phyloP scores from a whole-genome alignment of 1,140 invertebrate species.

The Rhagoletis pomonella region DNA sequence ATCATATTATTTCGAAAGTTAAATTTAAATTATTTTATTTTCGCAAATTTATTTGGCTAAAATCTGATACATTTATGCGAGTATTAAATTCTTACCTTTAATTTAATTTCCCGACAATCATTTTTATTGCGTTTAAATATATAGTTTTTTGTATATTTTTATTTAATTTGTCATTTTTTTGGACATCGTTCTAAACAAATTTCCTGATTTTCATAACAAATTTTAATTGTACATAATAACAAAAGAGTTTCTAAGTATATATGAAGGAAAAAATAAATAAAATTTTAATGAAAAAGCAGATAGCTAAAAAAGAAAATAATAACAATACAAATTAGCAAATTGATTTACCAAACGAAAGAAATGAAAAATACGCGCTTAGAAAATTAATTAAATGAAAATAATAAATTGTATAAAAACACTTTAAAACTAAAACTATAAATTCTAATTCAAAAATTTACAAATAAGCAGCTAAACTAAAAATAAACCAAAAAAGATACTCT shows the following conservation, averaged over 20 bases:
- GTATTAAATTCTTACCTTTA: too few species aligned
- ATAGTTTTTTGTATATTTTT: too few species aligned
- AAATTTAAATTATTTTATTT: too few species aligned
- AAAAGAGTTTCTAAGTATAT: constrained; percentile 8
- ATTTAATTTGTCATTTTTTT: too few species aligned
- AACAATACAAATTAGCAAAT: constrained; percentile 16
- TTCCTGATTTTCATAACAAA: not conserved
- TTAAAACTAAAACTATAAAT: not conserved
- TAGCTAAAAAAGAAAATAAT: not conserved
- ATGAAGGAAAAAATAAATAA: not conserved
- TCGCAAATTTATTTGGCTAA: too few species aligned
- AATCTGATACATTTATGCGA: too few species aligned
- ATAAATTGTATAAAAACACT: not conserved
- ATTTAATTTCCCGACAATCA: too few species aligned
- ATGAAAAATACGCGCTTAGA: constrained; percentile 24
- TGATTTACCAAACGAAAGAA: not conserved
- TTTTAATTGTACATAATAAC: not conserved
- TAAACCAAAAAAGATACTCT: not conserved
- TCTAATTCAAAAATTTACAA: not conserved
- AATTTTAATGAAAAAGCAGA: not conserved
- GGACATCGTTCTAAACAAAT: too few species aligned
- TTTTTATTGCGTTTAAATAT: too few species aligned
- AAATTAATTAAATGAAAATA: not conserved
- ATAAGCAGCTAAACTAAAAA: not conserved
- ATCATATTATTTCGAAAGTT: too few species aligned